Conservation (phyloP, 2,888 invertebrate genomes). For the Meiosimyza decipiens region DNA sequence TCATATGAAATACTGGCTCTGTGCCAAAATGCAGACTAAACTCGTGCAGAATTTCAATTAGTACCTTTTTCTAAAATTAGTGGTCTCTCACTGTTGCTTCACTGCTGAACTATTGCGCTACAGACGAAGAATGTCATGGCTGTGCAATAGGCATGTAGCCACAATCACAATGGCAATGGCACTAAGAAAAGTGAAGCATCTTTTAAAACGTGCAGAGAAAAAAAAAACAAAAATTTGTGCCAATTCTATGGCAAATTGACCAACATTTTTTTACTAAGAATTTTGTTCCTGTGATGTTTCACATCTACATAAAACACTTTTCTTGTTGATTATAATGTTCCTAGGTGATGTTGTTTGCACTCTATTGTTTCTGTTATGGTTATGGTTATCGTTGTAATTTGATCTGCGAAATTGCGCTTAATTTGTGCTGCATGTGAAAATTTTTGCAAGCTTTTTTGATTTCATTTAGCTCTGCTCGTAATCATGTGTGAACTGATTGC, state of each 20-base stretch:
- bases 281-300: too few species aligned
- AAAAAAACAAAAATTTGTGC: too few species aligned
- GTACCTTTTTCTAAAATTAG: conserved; percentile 40
- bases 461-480: too few species aligned
- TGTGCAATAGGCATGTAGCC: neutral
- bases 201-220: neutral
- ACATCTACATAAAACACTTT: too few species aligned
- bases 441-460: neutral
- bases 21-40: conserved; percentile 39
- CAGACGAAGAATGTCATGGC: too few species aligned
- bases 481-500: too few species aligned
- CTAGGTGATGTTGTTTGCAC: too few species aligned
- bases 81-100: conserved; percentile 25
- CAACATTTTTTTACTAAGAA: too few species aligned
- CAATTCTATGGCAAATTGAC: too few species aligned
- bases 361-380: conserved; percentile 4
- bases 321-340: too few species aligned
- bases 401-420: conserved; percentile 41
- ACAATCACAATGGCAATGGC: too few species aligned
- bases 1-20: neutral
- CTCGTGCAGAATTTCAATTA: conserved; percentile 54
- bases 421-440: conserved; percentile 36
- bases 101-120: conserved; percentile 9
- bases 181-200: conserved; percentile 17
- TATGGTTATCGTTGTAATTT: conserved; percentile 37